These are phyloP conservation scores for Benthosema pterotum DNA, from an alignment of 2,797 vertebrate species.

Conservation along the genomic window DNA sequence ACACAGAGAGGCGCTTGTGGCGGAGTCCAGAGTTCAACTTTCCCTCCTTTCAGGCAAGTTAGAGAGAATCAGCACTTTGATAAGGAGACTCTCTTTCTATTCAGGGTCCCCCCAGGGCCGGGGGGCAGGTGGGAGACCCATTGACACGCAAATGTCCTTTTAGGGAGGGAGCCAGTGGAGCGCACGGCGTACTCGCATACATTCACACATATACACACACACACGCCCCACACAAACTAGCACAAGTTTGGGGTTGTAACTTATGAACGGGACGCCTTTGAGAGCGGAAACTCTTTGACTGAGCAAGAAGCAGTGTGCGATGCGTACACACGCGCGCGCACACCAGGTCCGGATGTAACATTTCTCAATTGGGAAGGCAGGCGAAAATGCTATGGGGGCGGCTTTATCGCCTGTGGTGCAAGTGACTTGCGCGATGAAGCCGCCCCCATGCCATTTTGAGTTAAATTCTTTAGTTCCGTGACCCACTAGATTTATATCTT, in stretches of 20 bases:
- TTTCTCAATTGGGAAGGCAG: too few relatives aligned
- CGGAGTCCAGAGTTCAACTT: slow-evolving; percentile 40
- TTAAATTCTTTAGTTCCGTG: too few relatives aligned
- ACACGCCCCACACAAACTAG: too few relatives aligned
- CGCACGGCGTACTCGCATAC: too few relatives aligned
- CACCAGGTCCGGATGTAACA: too few relatives aligned
- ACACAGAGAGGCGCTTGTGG: slow-evolving; percentile 67
- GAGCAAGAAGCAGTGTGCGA: slow-evolving; percentile 24
- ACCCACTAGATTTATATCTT: too few relatives aligned
- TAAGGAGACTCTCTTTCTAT: slow-evolving; percentile 44
- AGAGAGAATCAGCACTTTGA: slow-evolving; percentile 68
- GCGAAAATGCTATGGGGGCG: too few relatives aligned
- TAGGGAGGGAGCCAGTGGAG: slow-evolving; percentile 48
- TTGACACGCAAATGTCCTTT: slow-evolving; percentile 69
- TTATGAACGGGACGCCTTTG: slow-evolving; percentile 65
- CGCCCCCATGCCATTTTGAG: too few relatives aligned
- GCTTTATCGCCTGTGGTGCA: too few relatives aligned
- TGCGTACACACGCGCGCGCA: slow-evolving; percentile 51
- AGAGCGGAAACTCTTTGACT: slow-evolving; percentile 54
- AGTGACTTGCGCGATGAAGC: too few relatives aligned
- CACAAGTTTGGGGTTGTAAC: slow-evolving; percentile 55
- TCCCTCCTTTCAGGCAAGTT: slow-evolving; percentile 53
- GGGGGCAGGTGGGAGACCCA: slow-evolving; percentile 72
- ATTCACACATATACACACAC: too few relatives aligned
- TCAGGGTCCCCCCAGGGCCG: too few relatives aligned